A percentile compares a stretch with the other conserved stretches of the same genome.
Conservation (phyloP, 2,113 vertebrate species). For the Ammospiza nelsoni region DNA sequence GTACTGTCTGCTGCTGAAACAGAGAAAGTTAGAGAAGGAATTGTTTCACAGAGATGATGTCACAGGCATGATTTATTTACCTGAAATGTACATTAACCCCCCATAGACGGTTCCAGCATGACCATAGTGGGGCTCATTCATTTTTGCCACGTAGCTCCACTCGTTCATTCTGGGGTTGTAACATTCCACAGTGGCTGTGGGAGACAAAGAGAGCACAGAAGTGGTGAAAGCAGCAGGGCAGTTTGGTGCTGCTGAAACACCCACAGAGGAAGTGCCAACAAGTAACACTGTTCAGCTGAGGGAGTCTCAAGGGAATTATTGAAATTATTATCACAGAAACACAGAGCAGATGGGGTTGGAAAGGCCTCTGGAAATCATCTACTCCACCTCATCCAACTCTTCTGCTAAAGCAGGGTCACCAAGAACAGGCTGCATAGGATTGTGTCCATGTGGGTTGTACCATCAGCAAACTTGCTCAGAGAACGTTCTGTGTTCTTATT, state of each 20-base stretch:
- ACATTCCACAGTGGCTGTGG: conserved; percentile 94
- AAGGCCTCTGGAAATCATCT: not conserved
- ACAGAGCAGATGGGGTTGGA: not conserved
- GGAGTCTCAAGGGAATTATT: not conserved
- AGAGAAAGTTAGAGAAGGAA: not conserved
- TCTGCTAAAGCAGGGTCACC: not conserved
- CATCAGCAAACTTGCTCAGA: not conserved
- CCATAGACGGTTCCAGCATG: conserved; percentile 97
- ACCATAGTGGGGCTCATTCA: conserved; percentile 98
- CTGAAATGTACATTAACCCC: conserved; percentile 98
- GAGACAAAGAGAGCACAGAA: not conserved
- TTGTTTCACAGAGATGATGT: not conserved
- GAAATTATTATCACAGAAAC: not conserved
- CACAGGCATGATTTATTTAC: conserved; percentile 69
- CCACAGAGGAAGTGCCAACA: not conserved
- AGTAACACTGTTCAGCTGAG: not conserved
- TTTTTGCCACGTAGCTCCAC: conserved; percentile 98
- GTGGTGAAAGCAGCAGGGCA: not conserved
- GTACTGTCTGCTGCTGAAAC: not conserved
- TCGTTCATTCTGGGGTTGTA: conserved; percentile 98
- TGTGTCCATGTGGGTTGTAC: not conserved
- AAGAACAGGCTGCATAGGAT: not conserved
- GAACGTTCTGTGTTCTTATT: not conserved
- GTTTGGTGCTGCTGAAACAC: not conserved
- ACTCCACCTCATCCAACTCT: not conserved